Percentiles rank a stretch among this genome's conserved stretches.
These are phyloP conservation scores for Dendrocopos noguchii DNA, from an alignment of 2,113 vertebrate genomes.

Conservation along the genomic window DNA sequence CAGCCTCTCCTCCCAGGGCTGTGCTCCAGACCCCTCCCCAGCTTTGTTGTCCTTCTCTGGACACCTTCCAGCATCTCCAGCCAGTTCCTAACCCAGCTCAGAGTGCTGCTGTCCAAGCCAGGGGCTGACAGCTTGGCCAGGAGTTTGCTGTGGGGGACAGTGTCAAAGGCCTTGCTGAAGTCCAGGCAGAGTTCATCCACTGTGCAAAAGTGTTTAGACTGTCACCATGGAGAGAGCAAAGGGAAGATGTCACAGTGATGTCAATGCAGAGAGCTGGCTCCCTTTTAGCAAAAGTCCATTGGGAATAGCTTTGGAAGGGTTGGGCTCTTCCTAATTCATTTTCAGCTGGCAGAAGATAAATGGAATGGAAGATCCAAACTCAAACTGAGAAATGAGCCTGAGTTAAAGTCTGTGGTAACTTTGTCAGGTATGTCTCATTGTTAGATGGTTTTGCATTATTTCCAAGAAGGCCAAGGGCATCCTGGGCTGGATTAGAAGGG, in stretches of 20 bases:
- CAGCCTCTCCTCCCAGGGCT: no score
- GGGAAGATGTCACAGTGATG: background rate
- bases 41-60: no score
- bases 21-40: no score
- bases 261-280: background rate
- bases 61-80: no score
- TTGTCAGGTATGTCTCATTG: background rate
- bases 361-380: background rate
- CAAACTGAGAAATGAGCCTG: background rate
- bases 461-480: background rate
- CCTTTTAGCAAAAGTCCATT: background rate
- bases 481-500: no score
- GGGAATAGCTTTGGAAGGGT: background rate
- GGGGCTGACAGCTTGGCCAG: no score
- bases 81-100: no score
- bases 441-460: background rate
- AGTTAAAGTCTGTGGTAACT: background rate
- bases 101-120: no score
- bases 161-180: no score
- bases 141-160: no score
- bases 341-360: background rate
- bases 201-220: slow-evolving; percentile 16
- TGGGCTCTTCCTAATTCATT: background rate
- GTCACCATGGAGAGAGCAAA: background rate
- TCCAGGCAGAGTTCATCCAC: no score